Base-by-base conservation (phyloP, 1,140 invertebrate genomes). In the Calliphora vicina region DNA sequence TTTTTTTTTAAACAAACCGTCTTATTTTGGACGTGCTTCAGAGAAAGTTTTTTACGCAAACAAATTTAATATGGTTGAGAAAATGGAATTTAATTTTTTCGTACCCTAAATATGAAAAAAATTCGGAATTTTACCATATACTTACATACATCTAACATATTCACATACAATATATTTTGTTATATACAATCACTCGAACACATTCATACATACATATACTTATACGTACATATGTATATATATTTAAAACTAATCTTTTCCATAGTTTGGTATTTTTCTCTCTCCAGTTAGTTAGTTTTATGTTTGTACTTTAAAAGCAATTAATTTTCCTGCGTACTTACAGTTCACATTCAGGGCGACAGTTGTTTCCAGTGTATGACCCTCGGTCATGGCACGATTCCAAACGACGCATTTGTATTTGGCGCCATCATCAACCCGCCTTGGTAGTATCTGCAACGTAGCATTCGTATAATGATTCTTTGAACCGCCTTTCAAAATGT, bases 311-410 rank as follows among this genome's bases (percentile, higher is more conserved):
- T 67, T 67, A 83, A 72, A 83, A 83, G 82, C 76, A 83, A 84
- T 82, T 82, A 82, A 84, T 84, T 82, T 83, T 29, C 45, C 73
- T 82, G 80, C 80, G 80, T 92, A 95, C 96, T 96, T 92, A 97
- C 96, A 98, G 90, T 97, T 96, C 83, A 98, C 97, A 87, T 94
- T 96, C 45, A 98, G 92, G 1, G 94, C 94, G 23, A 97, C 94
- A 61, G 93, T 94, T 5, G 95, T 93, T 85, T 96, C 95, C 71
- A 97, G 91, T 85, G 96, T 95, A 67, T 95, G 93, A n/a, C 95
- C 94, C 72, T 95, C 93, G 6, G 93, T 92, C 92, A 98, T 95
- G 73, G 97, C 97, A 73, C 97, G 92, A 91, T 98, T 98, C 92
- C 95, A 95, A 12, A 98, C 96, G 73, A 95, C 94, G 90, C 97